Percentiles rank a stretch among this genome's conserved stretches.
Evolutionary conservation across 2,113 vertebrate genomes (phyloP).

Genomic region (Scalopus aquaticus): DNA sequence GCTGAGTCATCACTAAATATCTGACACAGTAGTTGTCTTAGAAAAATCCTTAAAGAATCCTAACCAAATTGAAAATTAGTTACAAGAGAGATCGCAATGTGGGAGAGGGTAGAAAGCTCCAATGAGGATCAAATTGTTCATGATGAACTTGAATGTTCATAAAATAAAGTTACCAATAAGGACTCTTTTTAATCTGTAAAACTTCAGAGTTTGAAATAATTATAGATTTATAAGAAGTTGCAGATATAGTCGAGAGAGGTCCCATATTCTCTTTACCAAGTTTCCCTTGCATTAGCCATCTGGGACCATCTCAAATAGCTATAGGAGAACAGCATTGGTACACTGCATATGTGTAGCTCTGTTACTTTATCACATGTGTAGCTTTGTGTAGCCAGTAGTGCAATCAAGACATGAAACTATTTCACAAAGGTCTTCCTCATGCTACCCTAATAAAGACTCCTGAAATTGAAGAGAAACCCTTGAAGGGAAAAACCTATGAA

Average conservation of each 20-base stretch:
- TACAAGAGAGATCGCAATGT: background rate
- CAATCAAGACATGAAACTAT: too few relatives aligned
- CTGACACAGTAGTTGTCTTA: background rate
- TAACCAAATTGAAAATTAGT: background rate
- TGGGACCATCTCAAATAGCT: too few relatives aligned
- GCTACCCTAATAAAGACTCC: background rate
- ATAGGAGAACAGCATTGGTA: too few relatives aligned
- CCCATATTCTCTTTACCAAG: background rate
- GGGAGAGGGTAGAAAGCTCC: background rate
- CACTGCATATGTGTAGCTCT: too few relatives aligned
- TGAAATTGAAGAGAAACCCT: constrained; percentile 4
- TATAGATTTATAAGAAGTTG: background rate
- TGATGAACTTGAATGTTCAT: background rate
- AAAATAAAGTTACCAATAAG: background rate
- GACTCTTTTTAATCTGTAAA: background rate
- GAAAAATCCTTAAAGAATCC: background rate
- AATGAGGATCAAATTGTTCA: background rate
- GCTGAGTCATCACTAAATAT: background rate
- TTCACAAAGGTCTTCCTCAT: too few relatives aligned
- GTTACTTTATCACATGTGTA: too few relatives aligned
- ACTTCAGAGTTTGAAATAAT: background rate
- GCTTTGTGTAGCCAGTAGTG: too few relatives aligned
- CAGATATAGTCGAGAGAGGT: background rate
- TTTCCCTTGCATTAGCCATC: too few relatives aligned
- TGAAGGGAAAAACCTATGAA: constrained; percentile 1